Percentiles rank a stretch among this genome's conserved stretches.
Evolutionary conservation across 2,113 vertebrate genomes (phyloP).

Genomic region (Mystacornis crossleyi): DNA sequence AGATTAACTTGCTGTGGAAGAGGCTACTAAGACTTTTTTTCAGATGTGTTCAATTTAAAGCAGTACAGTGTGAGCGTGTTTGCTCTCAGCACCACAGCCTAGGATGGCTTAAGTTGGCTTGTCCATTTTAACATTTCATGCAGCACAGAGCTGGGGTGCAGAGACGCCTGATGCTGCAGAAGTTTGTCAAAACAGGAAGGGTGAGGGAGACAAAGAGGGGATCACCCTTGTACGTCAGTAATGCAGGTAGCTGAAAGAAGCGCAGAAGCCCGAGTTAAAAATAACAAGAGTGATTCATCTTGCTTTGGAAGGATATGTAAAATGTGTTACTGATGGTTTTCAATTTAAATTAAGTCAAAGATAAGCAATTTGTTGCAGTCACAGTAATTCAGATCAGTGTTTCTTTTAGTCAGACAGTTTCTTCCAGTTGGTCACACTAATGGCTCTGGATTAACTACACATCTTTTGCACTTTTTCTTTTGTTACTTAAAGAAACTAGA

Average conservation of each 20-base stretch:
- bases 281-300: background rate
- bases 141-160: background rate
- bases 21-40: background rate
- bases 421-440: background rate
- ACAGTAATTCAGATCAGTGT: background rate
- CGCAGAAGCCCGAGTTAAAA: background rate
- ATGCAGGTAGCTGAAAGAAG: background rate
- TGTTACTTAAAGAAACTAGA: background rate
- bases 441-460: background rate
- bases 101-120: background rate
- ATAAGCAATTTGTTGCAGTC: background rate
- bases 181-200: background rate
- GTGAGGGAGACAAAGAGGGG: background rate
- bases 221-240: background rate
- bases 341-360: background rate
- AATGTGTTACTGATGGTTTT: background rate
- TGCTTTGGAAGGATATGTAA: background rate
- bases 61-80: background rate
- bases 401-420: background rate
- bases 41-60: background rate
- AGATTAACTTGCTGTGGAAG: background rate
- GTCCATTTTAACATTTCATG: background rate
- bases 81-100: background rate
- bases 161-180: background rate
- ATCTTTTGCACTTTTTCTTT: background rate